These are phyloP conservation scores for Brenthis daphne DNA, from an alignment of 2,888 invertebrate species.

Conservation along the genomic window DNA sequence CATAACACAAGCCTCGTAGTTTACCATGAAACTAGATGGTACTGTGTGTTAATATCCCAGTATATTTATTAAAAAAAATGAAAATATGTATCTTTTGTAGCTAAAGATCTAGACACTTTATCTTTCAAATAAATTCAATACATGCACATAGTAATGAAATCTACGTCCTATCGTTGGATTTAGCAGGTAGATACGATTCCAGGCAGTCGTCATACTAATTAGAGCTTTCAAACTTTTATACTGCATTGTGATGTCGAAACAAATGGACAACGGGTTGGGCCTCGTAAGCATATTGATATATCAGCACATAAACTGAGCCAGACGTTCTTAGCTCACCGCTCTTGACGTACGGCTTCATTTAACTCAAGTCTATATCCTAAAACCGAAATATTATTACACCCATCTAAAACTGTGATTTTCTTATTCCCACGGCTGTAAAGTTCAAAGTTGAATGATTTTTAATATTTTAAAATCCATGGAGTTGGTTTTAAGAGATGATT, in stretches of 20 bases:
- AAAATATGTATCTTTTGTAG: no score
- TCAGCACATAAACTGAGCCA: constrained; percentile 74
- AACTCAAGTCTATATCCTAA: constrained; percentile 72
- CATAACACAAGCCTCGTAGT: no score
- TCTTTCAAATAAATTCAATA: no score
- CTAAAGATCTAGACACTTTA: no score
- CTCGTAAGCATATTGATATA: constrained; percentile 82
- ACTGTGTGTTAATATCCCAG: no score
- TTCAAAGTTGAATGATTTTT: constrained; percentile 34
- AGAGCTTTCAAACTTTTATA: constrained; percentile 36
- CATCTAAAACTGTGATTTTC: constrained; percentile 4
- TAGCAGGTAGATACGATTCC: not conserved
- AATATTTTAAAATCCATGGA: constrained; percentile 3
- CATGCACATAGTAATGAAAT: not conserved
- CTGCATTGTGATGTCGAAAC: constrained; percentile 48
- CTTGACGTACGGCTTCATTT: constrained; percentile 79
- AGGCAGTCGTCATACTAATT: constrained; percentile 42
- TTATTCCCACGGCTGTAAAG: constrained; percentile 39
- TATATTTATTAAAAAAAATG: no score
- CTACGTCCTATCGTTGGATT: constrained; percentile 2
- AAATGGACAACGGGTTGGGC: constrained; percentile 54
- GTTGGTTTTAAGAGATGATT: constrained; percentile 49
- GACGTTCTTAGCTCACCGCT: constrained; percentile 71
- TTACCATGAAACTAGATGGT: no score
- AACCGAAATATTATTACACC: constrained; percentile 47